These are phyloP conservation scores for Zapornia atra DNA, from an alignment of 2,113 vertebrate genomes.

Conservation along the genomic window DNA sequence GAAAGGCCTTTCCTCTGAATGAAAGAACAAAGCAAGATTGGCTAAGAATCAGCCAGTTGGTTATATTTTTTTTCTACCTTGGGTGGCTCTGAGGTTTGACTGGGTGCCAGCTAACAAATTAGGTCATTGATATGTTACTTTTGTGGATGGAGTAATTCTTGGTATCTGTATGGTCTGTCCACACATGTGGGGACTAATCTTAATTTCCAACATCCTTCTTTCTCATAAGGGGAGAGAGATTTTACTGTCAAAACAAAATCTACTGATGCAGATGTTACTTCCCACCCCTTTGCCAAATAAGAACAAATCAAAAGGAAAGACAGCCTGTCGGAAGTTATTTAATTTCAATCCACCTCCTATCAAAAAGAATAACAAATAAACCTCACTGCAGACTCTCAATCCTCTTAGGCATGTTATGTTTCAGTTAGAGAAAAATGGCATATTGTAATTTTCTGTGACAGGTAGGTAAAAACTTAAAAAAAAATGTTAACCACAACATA, in stretches of 20 bases:
- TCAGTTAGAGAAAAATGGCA: not conserved
- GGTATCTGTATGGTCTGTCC: not conserved
- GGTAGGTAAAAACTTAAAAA: not conserved
- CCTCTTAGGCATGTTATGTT: not conserved
- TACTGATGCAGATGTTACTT: not conserved
- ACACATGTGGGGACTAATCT: not conserved
- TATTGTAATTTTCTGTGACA: not conserved
- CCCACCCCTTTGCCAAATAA: not conserved
- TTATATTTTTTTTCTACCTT: constrained; percentile 24
- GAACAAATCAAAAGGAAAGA: constrained; percentile 1
- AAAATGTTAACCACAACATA: not conserved
- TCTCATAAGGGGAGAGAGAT: not conserved
- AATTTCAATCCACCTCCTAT: not conserved
- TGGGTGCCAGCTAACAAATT: constrained; percentile 48
- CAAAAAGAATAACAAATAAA: constrained; percentile 7
- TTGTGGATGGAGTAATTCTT: not conserved
- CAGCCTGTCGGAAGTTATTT: not conserved
- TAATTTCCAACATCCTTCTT: constrained; percentile 7
- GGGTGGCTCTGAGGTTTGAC: constrained; percentile 42
- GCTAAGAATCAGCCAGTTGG: not conserved
- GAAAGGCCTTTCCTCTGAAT: constrained; percentile 23
- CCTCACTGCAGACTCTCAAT: not conserved
- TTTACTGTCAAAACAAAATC: constrained; percentile 1
- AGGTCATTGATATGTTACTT: constrained; percentile 13
- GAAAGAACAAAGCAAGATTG: constrained; percentile 24